Percentiles rank a stretch among this genome's conserved stretches.
Evolutionary conservation across 2,113 vertebrate genomes (phyloP).

Genomic region (Pelodiscus sinensis): DNA sequence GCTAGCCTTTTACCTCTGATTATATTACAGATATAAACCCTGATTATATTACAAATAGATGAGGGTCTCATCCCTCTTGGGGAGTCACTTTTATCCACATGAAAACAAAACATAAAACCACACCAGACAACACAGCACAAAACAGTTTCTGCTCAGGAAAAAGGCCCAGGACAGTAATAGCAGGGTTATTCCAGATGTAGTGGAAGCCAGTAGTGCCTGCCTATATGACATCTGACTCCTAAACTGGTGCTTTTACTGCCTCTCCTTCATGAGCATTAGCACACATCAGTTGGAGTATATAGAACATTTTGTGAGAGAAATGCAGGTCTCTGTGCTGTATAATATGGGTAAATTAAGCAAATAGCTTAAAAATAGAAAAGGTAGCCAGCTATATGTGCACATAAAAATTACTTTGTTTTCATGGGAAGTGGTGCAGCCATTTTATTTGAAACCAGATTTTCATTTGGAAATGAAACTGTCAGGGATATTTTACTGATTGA

Average conservation of each 20-base stretch:
- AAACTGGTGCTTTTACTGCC: constrained; percentile 36
- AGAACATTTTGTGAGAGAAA: constrained; percentile 40
- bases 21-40: neutral
- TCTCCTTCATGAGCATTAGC: constrained; percentile 34
- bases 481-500: constrained; percentile 80
- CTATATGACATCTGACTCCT: constrained; percentile 38
- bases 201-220: constrained; percentile 68
- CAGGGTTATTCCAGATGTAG: constrained; percentile 66
- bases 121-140: constrained; percentile 67
- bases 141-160: constrained; percentile 78
- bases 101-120: neutral
- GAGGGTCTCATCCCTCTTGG: constrained; percentile 15
- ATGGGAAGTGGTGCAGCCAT: constrained; percentile 62
- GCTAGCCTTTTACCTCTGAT: constrained; percentile 44
- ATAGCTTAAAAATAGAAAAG: constrained; percentile 59
- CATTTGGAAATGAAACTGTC: constrained; percentile 77
- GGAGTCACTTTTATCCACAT: neutral
- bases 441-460: constrained; percentile 74
- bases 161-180: constrained; percentile 69
- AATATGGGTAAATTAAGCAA: constrained; percentile 68
- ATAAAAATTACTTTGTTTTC: constrained; percentile 64
- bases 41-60: neutral
- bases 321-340: constrained; percentile 70
- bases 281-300: constrained; percentile 47
- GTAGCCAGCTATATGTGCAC: constrained; percentile 59